Percentiles rank a stretch among this genome's conserved stretches.
phyloP scores from a whole-genome alignment of 1,140 invertebrate genomes.

The Nilaparvata lugens region DNA sequence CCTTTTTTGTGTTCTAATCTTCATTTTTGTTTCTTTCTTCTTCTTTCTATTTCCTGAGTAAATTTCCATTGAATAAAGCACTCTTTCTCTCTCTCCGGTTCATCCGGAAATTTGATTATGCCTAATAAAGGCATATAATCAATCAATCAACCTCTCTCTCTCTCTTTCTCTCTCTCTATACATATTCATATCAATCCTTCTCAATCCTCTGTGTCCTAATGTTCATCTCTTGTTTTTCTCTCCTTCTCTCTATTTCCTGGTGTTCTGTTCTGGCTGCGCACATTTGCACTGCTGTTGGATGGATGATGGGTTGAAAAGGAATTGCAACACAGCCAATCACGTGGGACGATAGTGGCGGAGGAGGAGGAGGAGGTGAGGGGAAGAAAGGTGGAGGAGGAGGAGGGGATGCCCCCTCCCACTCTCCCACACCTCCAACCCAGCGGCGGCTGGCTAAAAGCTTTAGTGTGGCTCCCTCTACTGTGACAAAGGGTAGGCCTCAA shows the following conservation, averaged over 20 bases:
- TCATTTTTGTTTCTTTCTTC: no score
- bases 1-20: no score
- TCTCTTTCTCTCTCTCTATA: no score
- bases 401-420: constrained; percentile 14
- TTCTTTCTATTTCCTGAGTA: no score
- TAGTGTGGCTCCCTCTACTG: constrained; percentile 63
- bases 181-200: no score
- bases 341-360: constrained; percentile 4
- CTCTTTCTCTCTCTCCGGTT: no score
- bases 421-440: constrained; percentile 68
- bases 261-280: constrained; percentile 11
- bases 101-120: no score
- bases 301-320: constrained; percentile 1
- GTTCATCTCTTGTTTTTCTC: constrained; percentile 1
- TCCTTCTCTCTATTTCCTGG: constrained; percentile 11
- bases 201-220: no score
- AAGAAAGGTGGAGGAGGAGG: constrained; percentile 4
- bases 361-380: neutral
- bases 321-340: constrained; percentile 6
- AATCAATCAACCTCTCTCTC: no score
- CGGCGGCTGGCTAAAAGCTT: constrained; percentile 80
- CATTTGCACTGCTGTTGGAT: constrained; percentile 9
- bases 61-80: no score
- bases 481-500: constrained; percentile 44
- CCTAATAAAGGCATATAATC: no score